phyloP scores from a whole-genome alignment of 2,113 vertebrate species.

The Rissa tridactyla region DNA sequence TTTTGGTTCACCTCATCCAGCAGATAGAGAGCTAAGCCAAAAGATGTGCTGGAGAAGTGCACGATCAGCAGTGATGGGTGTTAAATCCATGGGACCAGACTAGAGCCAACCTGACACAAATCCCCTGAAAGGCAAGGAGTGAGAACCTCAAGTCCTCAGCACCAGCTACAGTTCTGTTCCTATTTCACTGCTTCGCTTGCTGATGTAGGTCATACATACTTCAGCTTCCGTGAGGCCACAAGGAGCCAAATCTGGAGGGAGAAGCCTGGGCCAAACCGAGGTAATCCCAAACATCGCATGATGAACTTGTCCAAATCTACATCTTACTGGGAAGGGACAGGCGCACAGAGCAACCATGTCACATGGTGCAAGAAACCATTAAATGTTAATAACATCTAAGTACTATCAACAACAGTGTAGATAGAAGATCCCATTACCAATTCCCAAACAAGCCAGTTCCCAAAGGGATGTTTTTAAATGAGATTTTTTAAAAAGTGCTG shows the following conservation, averaged over 20 bases:
- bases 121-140: background rate
- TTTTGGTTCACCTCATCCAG: background rate
- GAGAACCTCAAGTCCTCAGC: background rate
- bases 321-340: background rate
- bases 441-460: background rate
- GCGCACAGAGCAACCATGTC: background rate
- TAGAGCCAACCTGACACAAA: background rate
- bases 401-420: background rate
- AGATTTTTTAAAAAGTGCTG: background rate
- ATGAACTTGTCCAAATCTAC: background rate
- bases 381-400: background rate
- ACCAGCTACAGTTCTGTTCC: background rate
- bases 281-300: background rate
- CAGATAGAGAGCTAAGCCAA: background rate
- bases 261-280: background rate
- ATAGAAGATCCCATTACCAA: background rate
- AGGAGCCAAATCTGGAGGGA: background rate
- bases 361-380: background rate
- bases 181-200: background rate
- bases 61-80: background rate
- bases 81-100: background rate
- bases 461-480: background rate
- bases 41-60: background rate
- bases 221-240: background rate
- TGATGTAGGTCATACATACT: background rate